Base-by-base conservation (phyloP, 2,113 vertebrate genomes). In the Muscicapa adusta region DNA sequence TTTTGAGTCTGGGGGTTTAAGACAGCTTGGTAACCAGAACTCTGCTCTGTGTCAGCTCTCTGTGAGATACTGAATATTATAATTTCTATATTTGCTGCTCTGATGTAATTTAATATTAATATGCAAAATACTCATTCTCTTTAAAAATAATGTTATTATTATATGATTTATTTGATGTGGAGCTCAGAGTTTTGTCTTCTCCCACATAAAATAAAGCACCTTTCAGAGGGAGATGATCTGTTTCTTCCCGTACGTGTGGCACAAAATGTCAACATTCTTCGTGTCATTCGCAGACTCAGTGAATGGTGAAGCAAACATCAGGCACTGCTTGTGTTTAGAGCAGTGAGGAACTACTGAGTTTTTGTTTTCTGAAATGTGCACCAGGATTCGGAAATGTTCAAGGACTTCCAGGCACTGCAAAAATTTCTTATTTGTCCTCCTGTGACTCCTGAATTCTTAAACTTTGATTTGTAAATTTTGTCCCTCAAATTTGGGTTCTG, bases 141-240 rank as follows among this genome's bases (percentile, higher is more conserved):
- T 97, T 96, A 92, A 96, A 96, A 95, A 95, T 92, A 95, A 93
- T 89, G 91, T 94, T 95, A 89, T 91, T 96, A 93, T 95, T 96
- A 90, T 97, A 93, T 95, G 88, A 93, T 93, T 96, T 95, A 94
- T 96, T 96, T 97, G 94, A 96, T 95, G 88, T 81, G 48, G 33
- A 85, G 56, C 88, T 92, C 22, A 2, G 85, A 93, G 94, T 97
- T 96, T 95, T 95, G 94, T 97, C 86, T 92, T 94, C 88, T 94
- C 91, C 88, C 89, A 91, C 91, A 79, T 82, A 93, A 95, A 94
- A 96, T 96, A 91, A 92, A 94, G 68, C 92, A 88, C 88, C 78
- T 94, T 97, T 96, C 93, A 91, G 91, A 91, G 86, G 85, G 65
- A 95, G 92, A 79, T 65, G 71, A 95, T 96, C 91, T 95, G 75